Percentiles rank a stretch among this genome's conserved stretches.
phyloP scores from a whole-genome alignment of 2,888 invertebrate genomes.

The Agapostemon virescens region DNA sequence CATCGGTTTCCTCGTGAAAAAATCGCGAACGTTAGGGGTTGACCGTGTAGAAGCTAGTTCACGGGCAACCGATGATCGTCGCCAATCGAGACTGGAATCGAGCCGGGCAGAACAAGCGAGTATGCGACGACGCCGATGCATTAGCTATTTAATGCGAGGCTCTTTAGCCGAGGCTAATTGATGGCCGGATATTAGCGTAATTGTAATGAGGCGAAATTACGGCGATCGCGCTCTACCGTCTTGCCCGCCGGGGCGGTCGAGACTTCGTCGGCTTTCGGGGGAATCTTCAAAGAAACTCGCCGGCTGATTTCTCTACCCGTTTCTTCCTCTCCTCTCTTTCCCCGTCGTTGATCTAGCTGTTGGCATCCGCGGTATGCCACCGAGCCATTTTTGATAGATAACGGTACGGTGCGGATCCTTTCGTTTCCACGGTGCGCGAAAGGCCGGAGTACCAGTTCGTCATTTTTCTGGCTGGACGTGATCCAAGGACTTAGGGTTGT shows the following conservation, averaged over 20 bases:
- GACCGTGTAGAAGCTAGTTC: slow-evolving; percentile 65
- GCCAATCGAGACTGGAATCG: slow-evolving; percentile 58
- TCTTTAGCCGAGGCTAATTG: slow-evolving; percentile 78
- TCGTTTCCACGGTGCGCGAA: slow-evolving; percentile 3
- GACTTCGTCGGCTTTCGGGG: slow-evolving; percentile 53
- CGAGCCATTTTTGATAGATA: slow-evolving; percentile 33
- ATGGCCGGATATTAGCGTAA: slow-evolving; percentile 78
- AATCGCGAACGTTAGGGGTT: neutral
- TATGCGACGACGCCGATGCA: slow-evolving; percentile 74
- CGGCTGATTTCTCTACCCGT: slow-evolving; percentile 29
- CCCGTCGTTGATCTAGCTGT: slow-evolving; percentile 13
- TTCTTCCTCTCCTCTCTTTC: neutral
- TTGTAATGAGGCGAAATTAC: slow-evolving; percentile 79
- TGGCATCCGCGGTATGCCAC: slow-evolving; percentile 39
- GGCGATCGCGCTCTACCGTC: slow-evolving; percentile 77
- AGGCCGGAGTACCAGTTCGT: neutral
- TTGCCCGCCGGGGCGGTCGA: slow-evolving; percentile 35
- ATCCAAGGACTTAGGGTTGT: neutral
- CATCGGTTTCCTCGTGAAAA: neutral
- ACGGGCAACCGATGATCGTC: slow-evolving; percentile 61
- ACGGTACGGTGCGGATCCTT: slow-evolving; percentile 20
- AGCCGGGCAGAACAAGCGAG: slow-evolving; percentile 58
- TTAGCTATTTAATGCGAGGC: slow-evolving; percentile 78
- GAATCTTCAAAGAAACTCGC: slow-evolving; percentile 64
- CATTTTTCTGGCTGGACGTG: neutral